phyloP scores from a whole-genome alignment of 2,888 invertebrate genomes.

The Busseola fusca region DNA sequence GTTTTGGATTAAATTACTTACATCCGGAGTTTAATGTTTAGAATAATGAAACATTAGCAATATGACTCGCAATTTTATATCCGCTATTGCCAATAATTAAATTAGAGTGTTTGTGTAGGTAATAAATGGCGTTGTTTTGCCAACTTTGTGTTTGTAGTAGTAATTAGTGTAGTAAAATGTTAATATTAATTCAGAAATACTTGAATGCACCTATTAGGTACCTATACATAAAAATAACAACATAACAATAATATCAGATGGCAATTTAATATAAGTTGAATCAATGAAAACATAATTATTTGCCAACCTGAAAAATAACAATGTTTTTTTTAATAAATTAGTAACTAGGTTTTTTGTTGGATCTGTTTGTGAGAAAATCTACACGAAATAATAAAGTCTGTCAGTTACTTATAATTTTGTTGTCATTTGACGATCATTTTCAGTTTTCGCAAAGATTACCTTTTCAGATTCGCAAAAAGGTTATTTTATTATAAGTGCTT shows the following conservation, averaged over 20 bases:
- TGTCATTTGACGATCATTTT: background rate
- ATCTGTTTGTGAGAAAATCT: background rate
- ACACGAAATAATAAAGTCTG: background rate
- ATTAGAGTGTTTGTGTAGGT: background rate
- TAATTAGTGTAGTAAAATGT: background rate
- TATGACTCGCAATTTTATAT: constrained; percentile 17
- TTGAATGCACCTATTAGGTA: background rate
- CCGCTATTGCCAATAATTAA: constrained; percentile 13
- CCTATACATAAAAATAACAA: background rate
- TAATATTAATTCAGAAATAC: background rate
- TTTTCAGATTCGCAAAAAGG: background rate
- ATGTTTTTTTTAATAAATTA: background rate
- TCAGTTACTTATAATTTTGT: background rate
- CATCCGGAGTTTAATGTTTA: constrained; percentile 51
- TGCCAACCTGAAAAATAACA: background rate
- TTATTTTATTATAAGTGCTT: background rate
- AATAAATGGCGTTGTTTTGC: background rate
- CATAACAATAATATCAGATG: background rate
- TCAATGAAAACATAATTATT: background rate
- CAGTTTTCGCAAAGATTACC: background rate
- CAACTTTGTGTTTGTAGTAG: background rate
- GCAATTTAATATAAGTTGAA: background rate
- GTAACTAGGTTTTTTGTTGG: background rate
- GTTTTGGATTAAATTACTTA: constrained; percentile 40
- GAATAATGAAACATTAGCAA: constrained; percentile 24